phyloP scores from a whole-genome alignment of 2,113 vertebrate species.

The Burhinus bistriatus region DNA sequence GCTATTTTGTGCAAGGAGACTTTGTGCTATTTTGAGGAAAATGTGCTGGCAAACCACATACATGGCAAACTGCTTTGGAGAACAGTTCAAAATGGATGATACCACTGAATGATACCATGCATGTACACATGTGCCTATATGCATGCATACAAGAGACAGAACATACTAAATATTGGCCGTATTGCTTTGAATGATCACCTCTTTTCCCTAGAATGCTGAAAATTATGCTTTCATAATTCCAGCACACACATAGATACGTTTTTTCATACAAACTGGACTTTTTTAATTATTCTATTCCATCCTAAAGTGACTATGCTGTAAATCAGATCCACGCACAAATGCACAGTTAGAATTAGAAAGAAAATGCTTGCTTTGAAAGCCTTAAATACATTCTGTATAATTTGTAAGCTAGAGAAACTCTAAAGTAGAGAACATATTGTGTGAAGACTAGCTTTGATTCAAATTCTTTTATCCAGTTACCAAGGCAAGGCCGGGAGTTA shows the following conservation, averaged over 20 bases:
- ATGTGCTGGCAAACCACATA: background rate
- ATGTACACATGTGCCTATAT: accelerated
- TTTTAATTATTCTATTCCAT: background rate
- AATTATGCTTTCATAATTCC: background rate
- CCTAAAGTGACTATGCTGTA: background rate
- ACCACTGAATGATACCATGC: background rate
- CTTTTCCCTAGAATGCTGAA: background rate
- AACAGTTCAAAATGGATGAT: background rate
- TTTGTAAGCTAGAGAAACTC: background rate
- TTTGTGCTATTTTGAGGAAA: background rate
- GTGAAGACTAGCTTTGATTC: background rate
- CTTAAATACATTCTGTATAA: background rate
- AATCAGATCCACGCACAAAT: background rate
- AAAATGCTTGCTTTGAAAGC: background rate
- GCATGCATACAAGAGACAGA: background rate
- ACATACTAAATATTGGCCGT: background rate
- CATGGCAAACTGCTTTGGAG: background rate
- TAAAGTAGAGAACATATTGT: background rate
- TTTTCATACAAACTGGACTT: background rate
- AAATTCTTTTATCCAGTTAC: background rate
- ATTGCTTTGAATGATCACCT: slow-evolving; percentile 7
- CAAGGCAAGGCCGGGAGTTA: background rate
- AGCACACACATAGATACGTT: background rate
- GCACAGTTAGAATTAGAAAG: background rate
- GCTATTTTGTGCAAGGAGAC: background rate